Evolutionary conservation across 2,113 vertebrate species (phyloP), one percentile per base, ranked within the genome.

Genomic region (Nothoprocta pentlandii): DNA sequence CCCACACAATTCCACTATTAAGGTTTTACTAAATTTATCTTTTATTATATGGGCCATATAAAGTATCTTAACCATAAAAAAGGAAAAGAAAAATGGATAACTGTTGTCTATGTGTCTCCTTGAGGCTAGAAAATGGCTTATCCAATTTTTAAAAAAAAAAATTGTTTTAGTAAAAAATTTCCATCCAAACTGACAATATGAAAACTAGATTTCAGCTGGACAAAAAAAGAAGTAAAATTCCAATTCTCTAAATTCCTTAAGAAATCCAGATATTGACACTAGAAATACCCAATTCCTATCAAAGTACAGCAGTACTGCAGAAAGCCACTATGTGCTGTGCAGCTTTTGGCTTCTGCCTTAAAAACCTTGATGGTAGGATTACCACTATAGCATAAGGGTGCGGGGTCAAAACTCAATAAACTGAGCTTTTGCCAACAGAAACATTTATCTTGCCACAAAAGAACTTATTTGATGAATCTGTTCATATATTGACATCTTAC

Each of bases 161-260:
- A 87, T 80, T 46, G 19, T 7, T 79, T 95, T 86, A 71, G 54
- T 96, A 97, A 96, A 92, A 93, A 94, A 90, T 73, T 16, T 49
- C 79, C 42, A 75, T 44, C 58, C 47, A 89, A 34, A 41, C n/a
- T 79, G 58, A 56, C 16, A 46, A 63, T 39, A 68, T 23, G 70
- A 88, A 94, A 62, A 46, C 12, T 42, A 95, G 23, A 17, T 42
- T 92, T 91, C n/a, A 76, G 28, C 70, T 82, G 42, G 77, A 90
- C 86, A 73, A 15, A 80, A 91, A 86, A 73, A 12, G 80, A 84
- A 92, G 47, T 32, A 67, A 80, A 94, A 82, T 10, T 47, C 17
- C 67, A 70, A 39, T 82, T 78, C 56, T 30, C 49, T 54, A 95
- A 85, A 96, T 71, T 32, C 59, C 28, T 87, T 87, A 82, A 90